Evolutionary conservation across 2,888 invertebrate species (phyloP).

Genomic region (Zaprionus bogoriensis): DNA sequence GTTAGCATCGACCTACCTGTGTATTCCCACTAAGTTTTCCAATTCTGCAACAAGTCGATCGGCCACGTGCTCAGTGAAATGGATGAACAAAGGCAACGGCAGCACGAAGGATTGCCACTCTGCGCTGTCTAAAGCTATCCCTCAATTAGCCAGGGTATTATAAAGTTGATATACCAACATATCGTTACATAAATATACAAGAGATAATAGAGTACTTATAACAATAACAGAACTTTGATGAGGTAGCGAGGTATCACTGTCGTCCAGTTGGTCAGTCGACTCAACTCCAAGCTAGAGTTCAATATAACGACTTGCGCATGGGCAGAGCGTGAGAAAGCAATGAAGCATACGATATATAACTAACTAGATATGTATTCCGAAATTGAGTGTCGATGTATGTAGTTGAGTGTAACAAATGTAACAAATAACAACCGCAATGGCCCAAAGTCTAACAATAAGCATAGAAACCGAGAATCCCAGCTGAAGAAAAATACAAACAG

Average conservation of each 20-base stretch:
- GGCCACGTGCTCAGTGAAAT: conserved; percentile 52
- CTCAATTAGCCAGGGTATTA: conserved; percentile 66
- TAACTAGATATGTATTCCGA: conserved; percentile 55
- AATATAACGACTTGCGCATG: conserved; percentile 18
- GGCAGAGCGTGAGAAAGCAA: conserved; percentile 27
- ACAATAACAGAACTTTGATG: conserved; percentile 26
- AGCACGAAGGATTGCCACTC: conserved; percentile 36
- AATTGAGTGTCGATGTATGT: conserved; percentile 45
- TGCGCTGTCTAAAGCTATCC: conserved; percentile 52
- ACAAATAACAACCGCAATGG: conserved; percentile 20
- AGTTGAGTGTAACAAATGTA: conserved; percentile 47
- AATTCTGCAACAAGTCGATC: conserved; percentile 33
- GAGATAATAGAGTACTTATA: conserved; percentile 48
- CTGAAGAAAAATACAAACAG: background rate
- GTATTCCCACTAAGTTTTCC: conserved; percentile 7
- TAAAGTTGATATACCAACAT: conserved; percentile 79
- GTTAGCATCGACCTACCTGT: conserved; percentile 1
- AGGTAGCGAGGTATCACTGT: conserved; percentile 17
- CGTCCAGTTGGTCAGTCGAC: conserved; percentile 32
- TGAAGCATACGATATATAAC: conserved; percentile 25
- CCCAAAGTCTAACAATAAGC: conserved; percentile 26
- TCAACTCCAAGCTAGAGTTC: conserved; percentile 25
- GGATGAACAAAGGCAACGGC: background rate
- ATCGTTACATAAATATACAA: conserved; percentile 74
- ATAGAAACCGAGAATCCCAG: conserved; percentile 1